Evolutionary conservation across 2,797 vertebrate species (phyloP), one percentile per base, ranked within the genome.

Genomic region (Acrossocheilus fasciatus): DNA sequence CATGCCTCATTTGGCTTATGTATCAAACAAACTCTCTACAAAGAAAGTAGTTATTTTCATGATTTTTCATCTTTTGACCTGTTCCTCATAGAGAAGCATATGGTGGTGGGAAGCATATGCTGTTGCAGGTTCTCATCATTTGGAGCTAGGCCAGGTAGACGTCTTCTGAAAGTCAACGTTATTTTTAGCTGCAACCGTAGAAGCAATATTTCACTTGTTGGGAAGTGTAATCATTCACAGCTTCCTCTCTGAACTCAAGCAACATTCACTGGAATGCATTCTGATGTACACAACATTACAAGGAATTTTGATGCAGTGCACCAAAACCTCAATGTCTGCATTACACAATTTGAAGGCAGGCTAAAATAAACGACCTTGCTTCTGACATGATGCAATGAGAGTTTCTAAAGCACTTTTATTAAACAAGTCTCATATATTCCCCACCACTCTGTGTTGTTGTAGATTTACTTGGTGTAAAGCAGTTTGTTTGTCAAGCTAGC

Each of bases 401-500:
- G 26, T 75, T 84, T 73, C 86, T 84, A 57, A 77, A 57, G 4
- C 17, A 41, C 64, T 77, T 72, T 68, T 69, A 82, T 87, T 62
- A 54, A 87, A 54, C 69, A 59, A 43, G 26, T 10, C 1, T 2
- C 20, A 30, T 30, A 47, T 66, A 77, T 59, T 84, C 41, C 26
- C 10, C 62, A 34, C 36, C 7, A 5, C 73, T 23, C 34, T 45
- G 43, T 50, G 26, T 26, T 30, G 66, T 50, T 41, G 9, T n/a
- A 79, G 17, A 39, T 73, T 17, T 7, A 74, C 64, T 82, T 57
- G 82, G 52, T 85, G 76, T 70, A 78, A 85, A 87, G 87, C 30
- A 62, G 52, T 84, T 76, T 4, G 45, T 70, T 79, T 89, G 77
- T 66, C 85, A 84, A 85, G 77, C 81, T 82, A 90, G 72, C 72